Conservation (phyloP, 2,888 invertebrate species). For the Urechis unicinctus region DNA sequence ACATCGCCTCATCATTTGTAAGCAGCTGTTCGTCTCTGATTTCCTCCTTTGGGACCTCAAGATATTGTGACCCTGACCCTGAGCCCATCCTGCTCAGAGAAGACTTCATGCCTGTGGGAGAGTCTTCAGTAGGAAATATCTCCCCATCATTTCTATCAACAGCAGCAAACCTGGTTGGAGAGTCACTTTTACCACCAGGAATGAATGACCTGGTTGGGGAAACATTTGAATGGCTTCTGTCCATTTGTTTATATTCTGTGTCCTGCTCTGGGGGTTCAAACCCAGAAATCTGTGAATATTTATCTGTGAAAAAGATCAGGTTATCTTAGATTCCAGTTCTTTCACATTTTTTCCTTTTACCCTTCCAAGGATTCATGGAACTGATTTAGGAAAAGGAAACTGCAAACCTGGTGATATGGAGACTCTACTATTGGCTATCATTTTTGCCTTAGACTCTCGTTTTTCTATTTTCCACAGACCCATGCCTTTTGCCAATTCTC, state of each 20-base stretch:
- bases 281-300: constrained; percentile 11
- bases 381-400: not conserved
- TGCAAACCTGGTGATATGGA: not conserved
- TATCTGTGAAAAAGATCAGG: constrained; percentile 6
- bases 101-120: constrained; percentile 8
- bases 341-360: too few relatives aligned
- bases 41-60: constrained; percentile 35
- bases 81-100: constrained; percentile 11
- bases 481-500: constrained; percentile 38
- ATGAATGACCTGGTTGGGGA: too few relatives aligned
- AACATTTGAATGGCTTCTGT: too few relatives aligned
- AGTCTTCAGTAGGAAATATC: not conserved
- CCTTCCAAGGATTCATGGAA: not conserved
- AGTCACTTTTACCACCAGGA: too few relatives aligned
- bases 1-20: constrained; percentile 36
- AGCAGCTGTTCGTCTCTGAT: constrained; percentile 28
- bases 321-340: too few relatives aligned
- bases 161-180: too few relatives aligned
- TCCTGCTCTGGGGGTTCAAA: constrained; percentile 13
- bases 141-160: not conserved
- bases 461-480: constrained; percentile 30
- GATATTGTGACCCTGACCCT: constrained; percentile 19
- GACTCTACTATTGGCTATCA: not conserved
- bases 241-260: too few relatives aligned
- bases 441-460: constrained; percentile 18